phyloP scores from a whole-genome alignment of 2,797 vertebrate genomes.

The Lagocephalus sceleratus region DNA sequence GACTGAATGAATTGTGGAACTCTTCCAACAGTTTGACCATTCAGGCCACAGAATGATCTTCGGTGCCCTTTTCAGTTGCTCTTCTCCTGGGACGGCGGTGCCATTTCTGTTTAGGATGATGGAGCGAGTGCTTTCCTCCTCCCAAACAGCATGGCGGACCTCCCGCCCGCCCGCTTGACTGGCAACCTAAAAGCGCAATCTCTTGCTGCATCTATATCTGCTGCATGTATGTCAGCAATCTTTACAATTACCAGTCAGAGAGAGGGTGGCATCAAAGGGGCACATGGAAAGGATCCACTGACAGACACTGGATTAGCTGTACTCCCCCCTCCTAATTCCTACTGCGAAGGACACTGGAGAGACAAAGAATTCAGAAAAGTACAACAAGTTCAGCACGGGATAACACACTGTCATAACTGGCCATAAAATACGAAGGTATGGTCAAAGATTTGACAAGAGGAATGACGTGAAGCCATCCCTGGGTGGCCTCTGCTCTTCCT shows the following conservation, averaged over 20 bases:
- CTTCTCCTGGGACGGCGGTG: constrained; percentile 22
- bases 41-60: constrained; percentile 19
- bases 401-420: too few relatives aligned
- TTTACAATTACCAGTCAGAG: constrained; percentile 9
- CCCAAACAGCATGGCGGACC: not conserved
- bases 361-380: not conserved
- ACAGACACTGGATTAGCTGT: constrained; percentile 37
- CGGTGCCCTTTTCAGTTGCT: constrained; percentile 2
- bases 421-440: not conserved
- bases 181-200: not conserved
- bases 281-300: constrained; percentile 26
- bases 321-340: constrained; percentile 20
- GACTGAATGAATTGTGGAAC: constrained; percentile 26
- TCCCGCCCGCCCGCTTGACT: constrained; percentile 11
- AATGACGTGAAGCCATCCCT: constrained; percentile 19
- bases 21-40: constrained; percentile 19
- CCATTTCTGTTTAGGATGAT: constrained; percentile 15
- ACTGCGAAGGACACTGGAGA: constrained; percentile 5
- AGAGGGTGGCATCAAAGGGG: constrained; percentile 35
- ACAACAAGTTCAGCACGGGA: too few relatives aligned
- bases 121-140: constrained; percentile 16
- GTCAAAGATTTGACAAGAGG: not conserved
- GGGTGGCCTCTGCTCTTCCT: constrained; percentile 30
- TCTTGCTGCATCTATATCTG: not conserved
- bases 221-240: too few relatives aligned